A percentile compares a stretch with the other conserved stretches of the same genome.
Conservation (phyloP, 2,113 vertebrate species). For the Tenrec ecaudatus region DNA sequence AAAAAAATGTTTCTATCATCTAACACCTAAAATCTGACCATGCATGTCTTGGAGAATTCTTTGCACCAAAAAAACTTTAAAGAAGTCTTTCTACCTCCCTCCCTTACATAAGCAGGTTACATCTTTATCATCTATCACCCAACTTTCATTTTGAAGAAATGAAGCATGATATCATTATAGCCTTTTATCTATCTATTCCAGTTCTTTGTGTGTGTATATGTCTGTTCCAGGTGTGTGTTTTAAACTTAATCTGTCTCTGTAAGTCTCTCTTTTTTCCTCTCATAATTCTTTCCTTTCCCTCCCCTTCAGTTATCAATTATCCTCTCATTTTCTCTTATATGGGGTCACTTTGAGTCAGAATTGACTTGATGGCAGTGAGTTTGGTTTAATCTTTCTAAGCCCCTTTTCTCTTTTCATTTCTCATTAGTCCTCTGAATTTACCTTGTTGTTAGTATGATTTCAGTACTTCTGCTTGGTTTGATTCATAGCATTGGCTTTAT, state of each 20-base stretch:
- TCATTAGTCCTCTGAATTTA: conserved; percentile 5
- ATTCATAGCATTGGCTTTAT: background rate
- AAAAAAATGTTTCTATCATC: background rate
- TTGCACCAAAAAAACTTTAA: background rate
- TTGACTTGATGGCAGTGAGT: too few relatives aligned
- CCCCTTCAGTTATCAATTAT: background rate
- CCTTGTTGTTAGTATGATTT: background rate
- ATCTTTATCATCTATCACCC: background rate
- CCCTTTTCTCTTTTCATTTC: background rate
- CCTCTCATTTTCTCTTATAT: background rate
- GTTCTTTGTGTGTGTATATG: background rate
- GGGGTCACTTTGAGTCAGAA: too few relatives aligned
- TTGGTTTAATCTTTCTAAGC: background rate
- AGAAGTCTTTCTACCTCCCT: background rate
- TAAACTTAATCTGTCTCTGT: too few relatives aligned
- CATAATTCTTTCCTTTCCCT: background rate
- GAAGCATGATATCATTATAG: background rate
- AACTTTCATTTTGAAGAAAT: conserved; percentile 22
- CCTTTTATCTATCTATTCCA: background rate
- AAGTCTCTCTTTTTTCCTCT: too few relatives aligned
- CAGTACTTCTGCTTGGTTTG: background rate
- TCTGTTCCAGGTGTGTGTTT: too few relatives aligned
- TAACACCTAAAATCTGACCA: background rate
- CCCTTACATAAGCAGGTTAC: background rate
- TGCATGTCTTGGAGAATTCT: background rate